Percentiles rank a stretch among this genome's conserved stretches.
Evolutionary conservation across 2,888 invertebrate genomes (phyloP).

Genomic region (Apamea monoglypha): DNA sequence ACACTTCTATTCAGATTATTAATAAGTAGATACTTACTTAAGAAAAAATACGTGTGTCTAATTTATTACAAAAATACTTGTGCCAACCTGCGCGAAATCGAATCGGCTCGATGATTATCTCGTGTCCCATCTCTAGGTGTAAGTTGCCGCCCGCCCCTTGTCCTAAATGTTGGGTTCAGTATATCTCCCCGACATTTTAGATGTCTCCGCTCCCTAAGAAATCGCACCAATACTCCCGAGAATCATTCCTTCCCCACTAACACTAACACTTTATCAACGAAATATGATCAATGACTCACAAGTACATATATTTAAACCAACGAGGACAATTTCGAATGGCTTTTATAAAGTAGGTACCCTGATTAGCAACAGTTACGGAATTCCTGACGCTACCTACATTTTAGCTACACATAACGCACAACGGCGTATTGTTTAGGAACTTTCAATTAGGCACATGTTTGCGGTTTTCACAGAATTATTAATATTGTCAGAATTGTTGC

Average conservation of each 20-base stretch:
- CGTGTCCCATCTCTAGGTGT: slow-evolving; percentile 67
- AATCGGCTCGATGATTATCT: slow-evolving; percentile 33
- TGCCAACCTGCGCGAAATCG: neutral
- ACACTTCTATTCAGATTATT: neutral
- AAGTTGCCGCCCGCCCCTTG: slow-evolving; percentile 65
- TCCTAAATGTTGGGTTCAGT: slow-evolving; percentile 62
- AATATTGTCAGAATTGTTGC: neutral
- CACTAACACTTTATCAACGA: slow-evolving; percentile 8
- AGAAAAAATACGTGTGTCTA: neutral
- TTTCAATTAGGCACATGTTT: neutral
- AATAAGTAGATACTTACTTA: neutral
- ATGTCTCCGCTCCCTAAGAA: slow-evolving; percentile 45
- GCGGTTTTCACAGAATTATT: slow-evolving; percentile 27
- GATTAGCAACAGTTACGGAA: neutral
- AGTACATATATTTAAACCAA: neutral
- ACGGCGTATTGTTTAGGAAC: slow-evolving; percentile 1
- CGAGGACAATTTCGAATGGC: neutral
- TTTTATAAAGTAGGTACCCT: neutral
- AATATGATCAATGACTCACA: slow-evolving; percentile 17
- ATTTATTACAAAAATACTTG: neutral
- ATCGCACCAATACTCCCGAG: slow-evolving; percentile 20
- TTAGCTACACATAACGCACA: neutral
- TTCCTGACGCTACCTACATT: neutral
- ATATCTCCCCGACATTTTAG: slow-evolving; percentile 57
- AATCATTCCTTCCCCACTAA: slow-evolving; percentile 4